Evolutionary conservation across 2,113 vertebrate species (phyloP).

Genomic region (Azemiops feae): DNA sequence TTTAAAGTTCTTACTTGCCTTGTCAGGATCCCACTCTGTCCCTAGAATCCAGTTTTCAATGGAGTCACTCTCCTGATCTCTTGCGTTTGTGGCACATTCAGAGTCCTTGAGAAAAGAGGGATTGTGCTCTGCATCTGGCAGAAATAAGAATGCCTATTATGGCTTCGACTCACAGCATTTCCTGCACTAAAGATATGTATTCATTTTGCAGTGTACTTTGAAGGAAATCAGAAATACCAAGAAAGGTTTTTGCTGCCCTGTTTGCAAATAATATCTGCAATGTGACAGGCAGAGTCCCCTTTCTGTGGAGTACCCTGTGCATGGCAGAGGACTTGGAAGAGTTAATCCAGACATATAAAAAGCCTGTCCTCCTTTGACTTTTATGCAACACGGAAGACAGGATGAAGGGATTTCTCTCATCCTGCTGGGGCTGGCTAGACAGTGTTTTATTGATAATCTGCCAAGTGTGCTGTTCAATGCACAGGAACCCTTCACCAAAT

Average conservation of each 20-base stretch:
- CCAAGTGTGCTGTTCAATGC: neutral
- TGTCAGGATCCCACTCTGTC: neutral
- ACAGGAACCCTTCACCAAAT: neutral
- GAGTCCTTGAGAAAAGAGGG: neutral
- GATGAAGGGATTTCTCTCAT: neutral
- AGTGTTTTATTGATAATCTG: neutral
- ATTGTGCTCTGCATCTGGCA: neutral
- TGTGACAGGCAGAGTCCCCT: neutral
- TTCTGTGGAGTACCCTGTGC: neutral
- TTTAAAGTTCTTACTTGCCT: neutral
- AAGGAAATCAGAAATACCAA: neutral
- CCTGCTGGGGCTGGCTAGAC: neutral
- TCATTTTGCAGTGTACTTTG: neutral
- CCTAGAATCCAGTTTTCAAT: neutral
- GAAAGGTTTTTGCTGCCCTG: neutral
- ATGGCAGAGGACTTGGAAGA: neutral
- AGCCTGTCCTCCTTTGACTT: no score
- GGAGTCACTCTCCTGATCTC: neutral
- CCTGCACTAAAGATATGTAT: neutral
- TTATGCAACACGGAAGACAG: neutral
- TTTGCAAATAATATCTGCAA: neutral
- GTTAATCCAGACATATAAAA: neutral
- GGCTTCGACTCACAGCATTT: neutral
- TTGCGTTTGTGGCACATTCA: no score
- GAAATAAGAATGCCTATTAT: neutral